These are phyloP conservation scores for Brachycybe producta DNA, from an alignment of 2,888 invertebrate species.

Conservation along the genomic window DNA sequence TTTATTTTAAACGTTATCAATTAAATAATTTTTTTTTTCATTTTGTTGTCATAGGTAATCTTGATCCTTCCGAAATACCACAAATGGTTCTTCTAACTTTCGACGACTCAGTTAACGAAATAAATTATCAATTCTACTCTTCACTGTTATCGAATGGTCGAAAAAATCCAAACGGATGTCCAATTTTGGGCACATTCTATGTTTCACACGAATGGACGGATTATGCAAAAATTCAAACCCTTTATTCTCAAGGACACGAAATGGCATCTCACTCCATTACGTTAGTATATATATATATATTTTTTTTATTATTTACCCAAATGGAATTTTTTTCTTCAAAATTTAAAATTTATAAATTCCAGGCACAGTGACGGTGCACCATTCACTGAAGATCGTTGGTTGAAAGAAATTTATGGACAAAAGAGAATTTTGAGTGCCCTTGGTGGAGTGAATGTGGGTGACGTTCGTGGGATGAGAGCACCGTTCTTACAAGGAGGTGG, in stretches of 20 bases:
- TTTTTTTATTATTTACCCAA: background rate
- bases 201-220: slow-evolving; percentile 99
- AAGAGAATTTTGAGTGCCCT: slow-evolving; percentile 72
- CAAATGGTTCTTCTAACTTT: slow-evolving; percentile 85
- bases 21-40: slow-evolving; percentile 18
- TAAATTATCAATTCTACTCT: slow-evolving; percentile 79
- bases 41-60: slow-evolving; percentile 67
- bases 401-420: slow-evolving; percentile 85
- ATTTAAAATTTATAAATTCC: background rate
- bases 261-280: slow-evolving; percentile 91
- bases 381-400: slow-evolving; percentile 91
- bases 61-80: slow-evolving; percentile 68
- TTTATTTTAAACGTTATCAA: background rate
- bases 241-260: slow-evolving; percentile 89
- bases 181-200: slow-evolving; percentile 83
- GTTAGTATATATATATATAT: slow-evolving; percentile 28
- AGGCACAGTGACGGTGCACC: slow-evolving; percentile 93
- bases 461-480: slow-evolving; percentile 89
- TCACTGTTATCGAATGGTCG: slow-evolving; percentile 81
- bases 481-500: slow-evolving; percentile 86
- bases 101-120: slow-evolving; percentile 87
- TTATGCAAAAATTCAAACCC: slow-evolving; percentile 92
- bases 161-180: slow-evolving; percentile 82
- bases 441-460: slow-evolving; percentile 74
- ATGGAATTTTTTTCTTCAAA: slow-evolving; percentile 1